Base-by-base conservation (phyloP, 2,113 vertebrate species). In the Neolamprologus caudopunctatus region DNA sequence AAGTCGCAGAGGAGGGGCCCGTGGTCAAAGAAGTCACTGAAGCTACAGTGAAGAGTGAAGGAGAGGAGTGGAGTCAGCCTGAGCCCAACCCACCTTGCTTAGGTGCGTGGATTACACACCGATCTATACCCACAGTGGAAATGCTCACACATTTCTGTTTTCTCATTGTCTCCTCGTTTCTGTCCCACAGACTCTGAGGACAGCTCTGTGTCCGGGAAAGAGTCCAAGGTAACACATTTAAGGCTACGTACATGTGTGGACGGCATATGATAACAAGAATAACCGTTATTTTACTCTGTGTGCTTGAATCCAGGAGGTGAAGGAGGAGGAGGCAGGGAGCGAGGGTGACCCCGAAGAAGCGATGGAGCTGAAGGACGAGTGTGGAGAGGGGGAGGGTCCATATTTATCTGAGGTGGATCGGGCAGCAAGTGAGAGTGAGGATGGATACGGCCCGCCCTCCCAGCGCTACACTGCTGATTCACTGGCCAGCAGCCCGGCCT, bases 401-500 rank as follows among this genome's bases (percentile, higher is more conserved):
- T 99, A 99, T 89, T 96, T 99, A 45, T 99, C 98, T 0, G 99
- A 99, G 91, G 98, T 98, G 6, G 99, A 99, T 85, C 98, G 97
- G 4, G 98, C 98, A 0, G 98, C 98, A 91, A 99, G 98, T 4
- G 99, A 99, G 95, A 99, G 99, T 14, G 99, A 99, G 63, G 99
- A 99, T 54, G 99, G 99, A 53, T 99, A 99, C 88, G 99, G 98
- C 63, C 97, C 98, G 21, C 97, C 98, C 85, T 99, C 99, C 7
- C 98, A 99, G 88, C 98, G 98, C 40, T 98, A 99, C 95, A 94
- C 98, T 1, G 98, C 98, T 0, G 99, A 99, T 92, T 99, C 99
- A 42, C 97, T 98, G 86, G 98, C 99, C 93, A 99, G 98, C 97
- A 99, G 99, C 95, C 99, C 99, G 1, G 99, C 99, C 78, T 99